Evolutionary conservation across 1,140 invertebrate genomes (phyloP).

Genomic region (Drosophila gunungcola): DNA sequence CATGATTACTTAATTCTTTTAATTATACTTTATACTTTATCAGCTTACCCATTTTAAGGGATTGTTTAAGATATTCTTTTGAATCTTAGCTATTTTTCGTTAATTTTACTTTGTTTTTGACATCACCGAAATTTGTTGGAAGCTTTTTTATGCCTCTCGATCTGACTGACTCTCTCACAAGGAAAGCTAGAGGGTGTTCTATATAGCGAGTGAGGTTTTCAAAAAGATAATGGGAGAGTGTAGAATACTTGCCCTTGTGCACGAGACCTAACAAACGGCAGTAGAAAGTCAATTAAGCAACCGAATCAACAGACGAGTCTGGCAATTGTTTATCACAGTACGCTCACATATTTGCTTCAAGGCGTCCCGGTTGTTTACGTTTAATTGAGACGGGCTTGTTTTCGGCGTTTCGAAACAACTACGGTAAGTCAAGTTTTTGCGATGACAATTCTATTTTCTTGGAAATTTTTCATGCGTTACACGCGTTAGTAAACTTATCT

Average conservation of each 20-base stretch:
- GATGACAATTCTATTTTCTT: neutral
- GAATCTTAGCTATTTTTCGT: neutral
- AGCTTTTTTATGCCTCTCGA: constrained; percentile 1
- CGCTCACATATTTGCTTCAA: constrained; percentile 12
- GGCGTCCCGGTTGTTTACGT: constrained; percentile 11
- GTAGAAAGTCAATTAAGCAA: constrained; percentile 10
- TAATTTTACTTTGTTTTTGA: neutral
- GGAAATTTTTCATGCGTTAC: neutral
- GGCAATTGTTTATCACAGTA: constrained; percentile 11
- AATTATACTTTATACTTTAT: no score
- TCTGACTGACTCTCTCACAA: neutral
- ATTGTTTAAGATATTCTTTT: neutral
- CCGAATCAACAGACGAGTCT: constrained; percentile 10
- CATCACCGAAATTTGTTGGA: neutral
- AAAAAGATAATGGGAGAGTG: constrained; percentile 8
- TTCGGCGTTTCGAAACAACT: constrained; percentile 3
- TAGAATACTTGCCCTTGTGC: constrained; percentile 16
- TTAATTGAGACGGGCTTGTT: constrained; percentile 12
- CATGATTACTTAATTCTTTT: no score
- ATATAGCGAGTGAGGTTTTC: neutral
- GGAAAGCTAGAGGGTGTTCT: neutral
- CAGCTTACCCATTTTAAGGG: no score
- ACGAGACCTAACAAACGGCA: constrained; percentile 24
- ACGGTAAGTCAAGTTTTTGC: neutral
- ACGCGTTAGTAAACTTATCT: neutral